phyloP scores from a whole-genome alignment of 2,888 invertebrate species.

The Atethmia centrago region DNA sequence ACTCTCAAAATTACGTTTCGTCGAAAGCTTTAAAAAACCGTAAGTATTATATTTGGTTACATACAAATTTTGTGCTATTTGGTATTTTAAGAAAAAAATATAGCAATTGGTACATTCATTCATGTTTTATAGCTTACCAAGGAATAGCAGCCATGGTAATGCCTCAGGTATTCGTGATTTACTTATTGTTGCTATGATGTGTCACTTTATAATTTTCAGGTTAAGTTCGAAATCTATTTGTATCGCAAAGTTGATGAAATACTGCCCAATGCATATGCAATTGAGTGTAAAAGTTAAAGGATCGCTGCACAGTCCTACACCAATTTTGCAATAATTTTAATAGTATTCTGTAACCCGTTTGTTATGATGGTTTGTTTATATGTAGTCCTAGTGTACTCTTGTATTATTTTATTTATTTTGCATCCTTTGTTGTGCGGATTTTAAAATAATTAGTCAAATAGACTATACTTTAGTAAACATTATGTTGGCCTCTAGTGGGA shows the following conservation, averaged over 20 bases:
- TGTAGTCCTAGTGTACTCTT: slow-evolving; percentile 14
- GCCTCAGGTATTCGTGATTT: slow-evolving; percentile 76
- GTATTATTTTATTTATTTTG: not conserved
- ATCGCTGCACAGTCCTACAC: slow-evolving; percentile 12
- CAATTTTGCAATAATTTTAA: not conserved
- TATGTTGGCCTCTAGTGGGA: not conserved
- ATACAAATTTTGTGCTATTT: slow-evolving; percentile 1
- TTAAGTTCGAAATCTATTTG: slow-evolving; percentile 65
- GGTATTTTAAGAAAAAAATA: not conserved
- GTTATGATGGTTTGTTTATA: slow-evolving; percentile 24
- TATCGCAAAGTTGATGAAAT: slow-evolving; percentile 33
- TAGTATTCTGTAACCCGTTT: slow-evolving; percentile 1
- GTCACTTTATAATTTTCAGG: slow-evolving; percentile 72
- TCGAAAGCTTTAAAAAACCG: slow-evolving; percentile 14
- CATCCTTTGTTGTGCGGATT: slow-evolving; percentile 1
- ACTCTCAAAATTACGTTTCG: not conserved
- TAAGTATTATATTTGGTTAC: slow-evolving; percentile 32
- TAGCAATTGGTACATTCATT: slow-evolving; percentile 29
- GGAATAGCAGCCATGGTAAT: slow-evolving; percentile 82
- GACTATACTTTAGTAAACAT: not conserved
- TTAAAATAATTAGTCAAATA: not conserved
- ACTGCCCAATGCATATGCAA: slow-evolving; percentile 17
- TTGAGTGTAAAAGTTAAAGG: slow-evolving; percentile 9
- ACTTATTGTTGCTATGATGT: slow-evolving; percentile 66
- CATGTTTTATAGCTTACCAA: slow-evolving; percentile 78